A percentile compares a stretch with the other conserved stretches of the same genome.
phyloP scores from a whole-genome alignment of 2,113 vertebrate genomes.

The Chrysochloris asiatica region DNA sequence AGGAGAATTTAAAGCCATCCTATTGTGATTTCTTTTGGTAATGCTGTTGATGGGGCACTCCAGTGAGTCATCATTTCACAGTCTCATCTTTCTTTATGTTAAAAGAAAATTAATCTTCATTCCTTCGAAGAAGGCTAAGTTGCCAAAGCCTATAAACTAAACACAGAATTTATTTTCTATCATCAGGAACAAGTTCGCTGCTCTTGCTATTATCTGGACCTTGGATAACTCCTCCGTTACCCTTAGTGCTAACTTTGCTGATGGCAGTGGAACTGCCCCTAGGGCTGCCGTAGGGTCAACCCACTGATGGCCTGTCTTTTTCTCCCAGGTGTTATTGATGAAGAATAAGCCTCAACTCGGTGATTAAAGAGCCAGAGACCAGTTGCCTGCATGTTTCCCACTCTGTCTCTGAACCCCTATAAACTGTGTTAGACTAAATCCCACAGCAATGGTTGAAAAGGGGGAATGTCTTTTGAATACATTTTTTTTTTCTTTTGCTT shows the following conservation, averaged over 20 bases:
- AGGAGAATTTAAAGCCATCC: slow-evolving; percentile 59
- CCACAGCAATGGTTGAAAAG: slow-evolving; percentile 64
- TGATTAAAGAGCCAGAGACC: slow-evolving; percentile 76
- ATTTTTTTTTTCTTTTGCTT: slow-evolving; percentile 62
- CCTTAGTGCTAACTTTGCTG: slow-evolving; percentile 77
- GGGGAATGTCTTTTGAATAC: slow-evolving; percentile 62
- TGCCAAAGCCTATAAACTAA: slow-evolving; percentile 66
- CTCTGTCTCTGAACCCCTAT: slow-evolving; percentile 64
- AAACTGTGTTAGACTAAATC: slow-evolving; percentile 73
- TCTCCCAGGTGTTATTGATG: slow-evolving; percentile 76
- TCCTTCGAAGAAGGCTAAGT: slow-evolving; percentile 48
- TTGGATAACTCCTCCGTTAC: slow-evolving; percentile 65
- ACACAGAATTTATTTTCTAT: slow-evolving; percentile 73
- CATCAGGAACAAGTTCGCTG: slow-evolving; percentile 42
- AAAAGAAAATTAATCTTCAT: slow-evolving; percentile 60
- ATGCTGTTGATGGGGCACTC: background rate
- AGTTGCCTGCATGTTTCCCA: slow-evolving; percentile 68
- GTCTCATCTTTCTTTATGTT: slow-evolving; percentile 63
- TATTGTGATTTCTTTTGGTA: background rate
- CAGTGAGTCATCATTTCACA: slow-evolving; percentile 54
- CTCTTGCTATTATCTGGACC: slow-evolving; percentile 54
- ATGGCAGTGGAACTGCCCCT: slow-evolving; percentile 76
- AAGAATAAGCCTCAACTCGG: slow-evolving; percentile 71
- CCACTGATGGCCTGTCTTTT: slow-evolving; percentile 73
- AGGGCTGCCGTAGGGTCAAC: slow-evolving; percentile 80